A percentile compares a stretch with the other conserved stretches of the same genome.
Conservation (phyloP, 2,888 invertebrate genomes). For the Rhamnusium bicolor region DNA sequence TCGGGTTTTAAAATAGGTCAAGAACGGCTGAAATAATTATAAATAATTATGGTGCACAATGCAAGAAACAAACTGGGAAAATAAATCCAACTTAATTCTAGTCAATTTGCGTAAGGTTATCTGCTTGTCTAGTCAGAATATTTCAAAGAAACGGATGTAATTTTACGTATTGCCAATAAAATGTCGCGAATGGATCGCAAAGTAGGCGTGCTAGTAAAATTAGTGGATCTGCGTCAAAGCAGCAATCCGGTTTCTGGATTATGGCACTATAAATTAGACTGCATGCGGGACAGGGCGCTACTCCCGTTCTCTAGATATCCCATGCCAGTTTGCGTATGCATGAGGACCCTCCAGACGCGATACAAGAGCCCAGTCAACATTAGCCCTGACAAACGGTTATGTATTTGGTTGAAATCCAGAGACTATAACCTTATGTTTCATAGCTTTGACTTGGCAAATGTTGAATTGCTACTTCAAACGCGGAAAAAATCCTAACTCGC, state of each 20-base stretch:
- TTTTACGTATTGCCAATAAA: constrained; percentile 66
- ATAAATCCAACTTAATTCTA: constrained; percentile 60
- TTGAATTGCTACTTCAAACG: constrained; percentile 25
- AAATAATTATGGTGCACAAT: constrained; percentile 25
- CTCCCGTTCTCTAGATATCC: constrained; percentile 38
- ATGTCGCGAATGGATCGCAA: constrained; percentile 56
- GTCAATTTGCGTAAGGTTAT: constrained; percentile 58
- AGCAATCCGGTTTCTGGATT: constrained; percentile 59
- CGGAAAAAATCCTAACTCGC: constrained; percentile 36
- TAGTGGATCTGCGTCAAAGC: constrained; percentile 57
- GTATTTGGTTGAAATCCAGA: constrained; percentile 72
- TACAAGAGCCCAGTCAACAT: constrained; percentile 60
- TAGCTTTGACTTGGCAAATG: constrained; percentile 65
- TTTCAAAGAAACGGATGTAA: constrained; percentile 61
- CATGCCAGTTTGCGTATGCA: constrained; percentile 52
- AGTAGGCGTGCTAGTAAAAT: constrained; percentile 64
- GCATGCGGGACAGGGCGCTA: constrained; percentile 36
- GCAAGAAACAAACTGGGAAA: constrained; percentile 3
- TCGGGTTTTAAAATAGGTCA: constrained; percentile 22
- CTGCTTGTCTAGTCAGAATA: constrained; percentile 61
- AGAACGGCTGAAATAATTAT: constrained; percentile 14
- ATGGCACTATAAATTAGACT: constrained; percentile 63
- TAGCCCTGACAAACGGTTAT: constrained; percentile 71
- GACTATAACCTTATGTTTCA: constrained; percentile 70
- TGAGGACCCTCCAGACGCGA: constrained; percentile 55